phyloP scores from a whole-genome alignment of 1,140 invertebrate species.

The Carcinoscorpius rotundicauda region DNA sequence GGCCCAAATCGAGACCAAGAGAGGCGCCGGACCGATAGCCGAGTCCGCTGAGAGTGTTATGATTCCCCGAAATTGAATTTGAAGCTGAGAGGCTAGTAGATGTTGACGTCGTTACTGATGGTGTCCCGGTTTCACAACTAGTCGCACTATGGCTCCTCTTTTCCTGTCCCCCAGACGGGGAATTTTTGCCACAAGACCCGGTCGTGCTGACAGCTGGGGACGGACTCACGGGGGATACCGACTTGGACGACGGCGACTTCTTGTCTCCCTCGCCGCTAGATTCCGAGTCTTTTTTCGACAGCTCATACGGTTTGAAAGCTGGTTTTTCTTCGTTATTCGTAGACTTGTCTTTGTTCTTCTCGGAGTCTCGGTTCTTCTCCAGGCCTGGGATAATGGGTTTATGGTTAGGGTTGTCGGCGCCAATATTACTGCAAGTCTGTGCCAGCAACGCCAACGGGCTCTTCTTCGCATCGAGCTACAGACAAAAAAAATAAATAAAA shows the following conservation, averaged over 20 bases:
- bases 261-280: constrained; percentile 10
- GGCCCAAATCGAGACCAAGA: constrained; percentile 15
- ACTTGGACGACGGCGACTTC: constrained; percentile 16
- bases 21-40: constrained; percentile 18
- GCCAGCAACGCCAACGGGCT: constrained; percentile 89
- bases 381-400: constrained; percentile 49
- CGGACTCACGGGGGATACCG: constrained; percentile 5
- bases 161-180: constrained; percentile 19
- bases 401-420: constrained; percentile 68
- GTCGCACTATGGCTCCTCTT: constrained; percentile 15
- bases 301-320: constrained; percentile 21
- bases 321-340: constrained; percentile 15
- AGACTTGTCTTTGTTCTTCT: constrained; percentile 17
- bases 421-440: constrained; percentile 96
- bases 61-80: constrained; percentile 13
- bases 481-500: constrained; percentile 29
- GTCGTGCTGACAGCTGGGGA: constrained; percentile 14
- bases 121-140: not conserved
- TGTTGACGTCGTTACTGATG: constrained; percentile 3
- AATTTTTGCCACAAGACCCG: constrained; percentile 17
- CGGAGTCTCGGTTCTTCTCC: constrained; percentile 17
- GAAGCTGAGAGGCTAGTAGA: constrained; percentile 3
- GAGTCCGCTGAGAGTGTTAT: constrained; percentile 22
- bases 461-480: constrained; percentile 94
- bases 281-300: constrained; percentile 3